Conservation (phyloP, 2,888 invertebrate species). For the Drosophila nr. perissopoda region DNA sequence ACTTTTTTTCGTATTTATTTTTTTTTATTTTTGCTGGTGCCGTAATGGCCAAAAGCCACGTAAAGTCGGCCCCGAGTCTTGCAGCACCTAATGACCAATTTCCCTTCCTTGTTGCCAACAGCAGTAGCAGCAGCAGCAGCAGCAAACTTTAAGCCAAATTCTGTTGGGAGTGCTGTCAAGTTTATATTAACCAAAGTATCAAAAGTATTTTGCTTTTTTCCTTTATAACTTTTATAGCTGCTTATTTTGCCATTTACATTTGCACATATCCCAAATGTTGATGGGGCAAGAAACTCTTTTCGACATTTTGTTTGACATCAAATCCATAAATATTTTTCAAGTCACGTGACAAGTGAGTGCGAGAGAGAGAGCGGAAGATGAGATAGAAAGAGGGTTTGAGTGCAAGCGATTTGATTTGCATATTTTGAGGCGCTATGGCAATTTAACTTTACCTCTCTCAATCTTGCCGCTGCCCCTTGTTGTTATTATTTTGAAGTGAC, state of each 20-base stretch:
- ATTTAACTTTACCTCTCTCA: background rate
- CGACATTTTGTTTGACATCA: constrained; percentile 47
- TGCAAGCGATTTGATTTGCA: constrained; percentile 51
- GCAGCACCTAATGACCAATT: constrained; percentile 79
- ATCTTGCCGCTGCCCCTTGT: constrained; percentile 9
- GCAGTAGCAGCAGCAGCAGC: constrained; percentile 4
- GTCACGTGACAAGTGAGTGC: constrained; percentile 55
- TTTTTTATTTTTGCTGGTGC: constrained; percentile 32
- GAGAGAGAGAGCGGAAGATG: background rate
- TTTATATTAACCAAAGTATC: constrained; percentile 3
- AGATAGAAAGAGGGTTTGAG: background rate
- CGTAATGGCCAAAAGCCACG: constrained; percentile 71
- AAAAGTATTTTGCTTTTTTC: background rate
- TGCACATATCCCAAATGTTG: constrained; percentile 8
- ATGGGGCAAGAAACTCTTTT: constrained; percentile 16
- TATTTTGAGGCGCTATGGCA: constrained; percentile 31
- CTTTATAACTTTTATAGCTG: background rate
- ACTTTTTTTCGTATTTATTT: constrained; percentile 41
- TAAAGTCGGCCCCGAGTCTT: constrained; percentile 52
- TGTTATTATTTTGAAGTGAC: constrained; percentile 41
- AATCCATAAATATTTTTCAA: constrained; percentile 52
- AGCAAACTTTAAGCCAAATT: constrained; percentile 39
- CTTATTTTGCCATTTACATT: constrained; percentile 36
- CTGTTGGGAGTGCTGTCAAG: constrained; percentile 33
- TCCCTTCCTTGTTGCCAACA: constrained; percentile 40